phyloP scores from a whole-genome alignment of 2,113 vertebrate species.

The Mobula hypostoma region DNA sequence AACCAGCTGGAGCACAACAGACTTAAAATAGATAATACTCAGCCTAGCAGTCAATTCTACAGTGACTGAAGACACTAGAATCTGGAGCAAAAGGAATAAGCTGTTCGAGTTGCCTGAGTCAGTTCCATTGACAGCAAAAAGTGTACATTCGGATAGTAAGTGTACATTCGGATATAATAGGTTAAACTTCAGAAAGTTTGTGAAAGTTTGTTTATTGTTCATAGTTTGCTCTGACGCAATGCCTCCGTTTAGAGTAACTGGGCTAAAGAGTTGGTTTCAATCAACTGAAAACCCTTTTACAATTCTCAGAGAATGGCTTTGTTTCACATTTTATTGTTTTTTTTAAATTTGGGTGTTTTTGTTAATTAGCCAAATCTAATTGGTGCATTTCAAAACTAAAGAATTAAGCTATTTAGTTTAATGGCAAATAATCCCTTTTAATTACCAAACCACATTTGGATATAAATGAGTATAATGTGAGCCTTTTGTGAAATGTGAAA shows the following conservation, averaged over 20 bases:
- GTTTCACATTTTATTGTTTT: neutral
- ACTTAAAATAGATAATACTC: neutral
- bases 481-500: neutral
- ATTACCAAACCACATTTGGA: neutral
- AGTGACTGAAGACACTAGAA: too few species aligned
- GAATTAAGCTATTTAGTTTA: neutral
- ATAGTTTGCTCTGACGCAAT: too few species aligned
- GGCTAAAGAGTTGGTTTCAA: neutral
- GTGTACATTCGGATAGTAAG: neutral
- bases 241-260: too few species aligned
- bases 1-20: neutral
- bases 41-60: neutral
- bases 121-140: neutral
- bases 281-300: neutral
- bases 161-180: neutral
- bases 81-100: too few species aligned
- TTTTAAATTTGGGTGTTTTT: neutral
- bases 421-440: neutral
- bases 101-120: too few species aligned
- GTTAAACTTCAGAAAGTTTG: neutral
- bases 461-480: neutral
- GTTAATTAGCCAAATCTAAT: neutral
- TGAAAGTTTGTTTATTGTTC: too few species aligned
- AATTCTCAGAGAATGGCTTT: neutral
- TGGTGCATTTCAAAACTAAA: neutral